Evolutionary conservation across 2,797 vertebrate species (phyloP), one percentile per base, ranked within the genome.

Genomic region (Alauda arvensis): DNA sequence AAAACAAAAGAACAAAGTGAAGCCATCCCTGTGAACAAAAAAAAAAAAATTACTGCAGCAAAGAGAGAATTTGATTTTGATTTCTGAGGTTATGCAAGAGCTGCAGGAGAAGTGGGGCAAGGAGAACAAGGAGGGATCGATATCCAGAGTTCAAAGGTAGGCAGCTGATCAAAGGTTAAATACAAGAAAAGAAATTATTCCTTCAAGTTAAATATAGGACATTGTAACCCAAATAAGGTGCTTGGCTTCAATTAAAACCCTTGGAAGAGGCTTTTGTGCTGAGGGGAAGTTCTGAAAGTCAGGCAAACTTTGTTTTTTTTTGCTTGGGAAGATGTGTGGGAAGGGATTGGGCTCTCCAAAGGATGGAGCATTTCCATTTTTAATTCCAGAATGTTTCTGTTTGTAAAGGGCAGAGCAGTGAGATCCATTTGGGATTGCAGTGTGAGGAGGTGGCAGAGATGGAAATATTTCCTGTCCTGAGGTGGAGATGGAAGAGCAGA

Each of bases 111-210:
- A 94, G 17, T 92, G 84, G 85, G 90, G 87, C 90, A 40, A 88
- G 80, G 85, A 83, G 52, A 60, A 71, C 55, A 78, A 49, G 84
- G 40, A 78, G 56, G 33, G 55, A 16, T 52, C 55, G 74, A 67
- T 77, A 56, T 16, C 67, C 46, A 20, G 75, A 93, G 89, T 88
- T 95, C 84, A 91, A 94, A 95, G 84, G 82, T 86, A 95, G 77
- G 66, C 39, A 93, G 79, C 67, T 93, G 90, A 95, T 94, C 90
- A 95, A 93, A 95, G 80, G 86, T 95, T 93, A 94, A 89, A 81
- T 6, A 95, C 62, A 94, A 93, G 83, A 92, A 91, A 95, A 92
- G 71, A 55, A 91, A 92, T 85, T 10, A 77, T 57, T 93, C 84
- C 78, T 93, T 94, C 63, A 94, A 92, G 93, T 89, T 83, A 76